phyloP scores from a whole-genome alignment of 2,797 vertebrate species.

The Tachyglossus aculeatus region DNA sequence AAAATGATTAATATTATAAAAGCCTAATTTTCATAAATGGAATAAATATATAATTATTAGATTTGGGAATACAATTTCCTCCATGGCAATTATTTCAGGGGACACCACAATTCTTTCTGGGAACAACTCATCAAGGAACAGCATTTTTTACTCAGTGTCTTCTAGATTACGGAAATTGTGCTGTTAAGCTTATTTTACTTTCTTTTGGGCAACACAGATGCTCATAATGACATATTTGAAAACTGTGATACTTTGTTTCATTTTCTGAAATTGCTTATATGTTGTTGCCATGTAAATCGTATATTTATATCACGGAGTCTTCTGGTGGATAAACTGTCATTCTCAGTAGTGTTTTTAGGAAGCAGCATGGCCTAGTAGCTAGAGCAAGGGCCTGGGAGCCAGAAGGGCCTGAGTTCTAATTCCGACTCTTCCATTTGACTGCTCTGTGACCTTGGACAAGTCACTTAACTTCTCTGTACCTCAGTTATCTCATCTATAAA shows the following conservation, averaged over 20 bases:
- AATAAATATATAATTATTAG: conserved; percentile 50
- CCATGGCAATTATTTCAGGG: conserved; percentile 40
- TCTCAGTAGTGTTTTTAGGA: background rate
- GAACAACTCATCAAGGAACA: conserved; percentile 23
- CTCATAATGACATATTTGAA: background rate
- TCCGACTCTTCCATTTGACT: too few relatives aligned
- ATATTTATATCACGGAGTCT: too few relatives aligned
- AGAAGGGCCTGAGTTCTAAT: too few relatives aligned
- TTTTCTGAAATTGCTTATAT: background rate
- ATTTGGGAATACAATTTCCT: conserved; percentile 33
- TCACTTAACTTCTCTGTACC: too few relatives aligned
- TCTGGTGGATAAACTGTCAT: background rate
- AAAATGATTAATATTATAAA: conserved; percentile 59
- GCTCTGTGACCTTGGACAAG: too few relatives aligned
- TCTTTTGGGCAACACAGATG: background rate
- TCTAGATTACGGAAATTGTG: background rate
- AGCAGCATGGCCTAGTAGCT: too few relatives aligned
- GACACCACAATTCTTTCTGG: conserved; percentile 28
- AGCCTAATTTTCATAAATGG: conserved; percentile 51
- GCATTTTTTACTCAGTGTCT: conserved; percentile 34
- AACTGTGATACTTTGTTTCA: background rate
- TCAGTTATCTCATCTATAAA: too few relatives aligned
- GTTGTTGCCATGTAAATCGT: too few relatives aligned
- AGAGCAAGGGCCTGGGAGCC: too few relatives aligned
- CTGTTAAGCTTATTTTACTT: background rate